Evolutionary conservation across 2,888 invertebrate genomes (phyloP).

Genomic region (Drosophila pullipes): DNA sequence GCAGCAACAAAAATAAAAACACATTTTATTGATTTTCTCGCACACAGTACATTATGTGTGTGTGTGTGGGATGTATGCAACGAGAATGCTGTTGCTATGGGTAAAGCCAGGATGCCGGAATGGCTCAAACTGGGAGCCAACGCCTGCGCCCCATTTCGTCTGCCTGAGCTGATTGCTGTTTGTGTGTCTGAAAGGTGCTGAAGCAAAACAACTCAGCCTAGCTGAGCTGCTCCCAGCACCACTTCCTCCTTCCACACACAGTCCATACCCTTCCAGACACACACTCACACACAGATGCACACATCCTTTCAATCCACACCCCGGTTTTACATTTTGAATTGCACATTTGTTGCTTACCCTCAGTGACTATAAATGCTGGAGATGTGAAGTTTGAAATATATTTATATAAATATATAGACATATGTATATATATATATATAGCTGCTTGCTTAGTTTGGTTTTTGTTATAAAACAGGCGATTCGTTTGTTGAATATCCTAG

Average conservation of each 20-base stretch:
- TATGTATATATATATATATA: background rate
- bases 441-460: background rate
- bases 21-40: constrained; percentile 78
- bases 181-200: constrained; percentile 65
- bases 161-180: constrained; percentile 60
- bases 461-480: background rate
- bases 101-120: constrained; percentile 20
- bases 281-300: background rate
- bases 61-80: constrained; percentile 20
- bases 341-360: constrained; percentile 43
- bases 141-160: constrained; percentile 61
- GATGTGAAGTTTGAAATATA: background rate
- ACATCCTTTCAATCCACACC: background rate
- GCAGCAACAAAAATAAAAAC: constrained; percentile 54
- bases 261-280: background rate
- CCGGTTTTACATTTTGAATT: constrained; percentile 39
- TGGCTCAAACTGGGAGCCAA: constrained; percentile 45
- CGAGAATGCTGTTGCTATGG: constrained; percentile 63
- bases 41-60: constrained; percentile 40
- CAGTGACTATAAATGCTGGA: background rate
- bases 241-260: background rate
- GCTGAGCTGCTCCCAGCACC: background rate
- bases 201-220: constrained; percentile 71
- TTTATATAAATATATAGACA: background rate
- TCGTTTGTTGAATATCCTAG: constrained; percentile 1